phyloP scores from a whole-genome alignment of 2,113 vertebrate genomes.

The Seriola aureovittata region DNA sequence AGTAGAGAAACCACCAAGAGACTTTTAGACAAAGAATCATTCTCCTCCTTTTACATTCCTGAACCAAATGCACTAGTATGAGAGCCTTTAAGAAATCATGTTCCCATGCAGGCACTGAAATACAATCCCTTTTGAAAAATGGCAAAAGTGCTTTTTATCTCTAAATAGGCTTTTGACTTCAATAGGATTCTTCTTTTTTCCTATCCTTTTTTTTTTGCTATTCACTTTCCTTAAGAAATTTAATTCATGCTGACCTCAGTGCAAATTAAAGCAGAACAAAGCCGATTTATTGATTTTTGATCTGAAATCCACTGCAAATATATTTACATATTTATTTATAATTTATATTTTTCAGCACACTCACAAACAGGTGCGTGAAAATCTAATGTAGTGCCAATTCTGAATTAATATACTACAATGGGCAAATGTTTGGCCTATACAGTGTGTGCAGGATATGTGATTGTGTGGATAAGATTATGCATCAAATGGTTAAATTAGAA shows the following conservation, averaged over 20 bases:
- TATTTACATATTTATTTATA: background rate
- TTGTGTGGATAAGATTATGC: background rate
- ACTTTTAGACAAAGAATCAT: slow-evolving; percentile 31
- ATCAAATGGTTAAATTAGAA: background rate
- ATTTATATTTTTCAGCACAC: background rate
- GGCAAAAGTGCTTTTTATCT: slow-evolving; percentile 54
- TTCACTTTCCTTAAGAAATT: slow-evolving; percentile 40
- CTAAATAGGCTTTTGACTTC: slow-evolving; percentile 56
- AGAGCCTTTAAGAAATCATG: slow-evolving; percentile 51
- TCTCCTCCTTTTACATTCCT: slow-evolving; percentile 42
- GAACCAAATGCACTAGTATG: slow-evolving; percentile 37
- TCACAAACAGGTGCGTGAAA: background rate
- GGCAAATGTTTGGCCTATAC: background rate
- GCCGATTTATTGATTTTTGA: slow-evolving; percentile 30
- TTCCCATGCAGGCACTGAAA: slow-evolving; percentile 55
- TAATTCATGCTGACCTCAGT: slow-evolving; percentile 48
- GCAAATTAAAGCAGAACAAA: slow-evolving; percentile 28
- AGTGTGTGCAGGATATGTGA: background rate
- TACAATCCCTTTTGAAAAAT: slow-evolving; percentile 54
- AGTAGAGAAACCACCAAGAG: slow-evolving; percentile 10
- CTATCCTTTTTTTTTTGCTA: background rate
- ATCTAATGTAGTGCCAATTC: background rate
- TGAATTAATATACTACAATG: background rate
- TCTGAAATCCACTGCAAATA: slow-evolving; percentile 4
- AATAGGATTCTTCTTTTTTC: slow-evolving; percentile 33